Evolutionary conservation across 2,113 vertebrate genomes (phyloP), one percentile per base, ranked within the genome.

Genomic region (Pungitius pungitius): DNA sequence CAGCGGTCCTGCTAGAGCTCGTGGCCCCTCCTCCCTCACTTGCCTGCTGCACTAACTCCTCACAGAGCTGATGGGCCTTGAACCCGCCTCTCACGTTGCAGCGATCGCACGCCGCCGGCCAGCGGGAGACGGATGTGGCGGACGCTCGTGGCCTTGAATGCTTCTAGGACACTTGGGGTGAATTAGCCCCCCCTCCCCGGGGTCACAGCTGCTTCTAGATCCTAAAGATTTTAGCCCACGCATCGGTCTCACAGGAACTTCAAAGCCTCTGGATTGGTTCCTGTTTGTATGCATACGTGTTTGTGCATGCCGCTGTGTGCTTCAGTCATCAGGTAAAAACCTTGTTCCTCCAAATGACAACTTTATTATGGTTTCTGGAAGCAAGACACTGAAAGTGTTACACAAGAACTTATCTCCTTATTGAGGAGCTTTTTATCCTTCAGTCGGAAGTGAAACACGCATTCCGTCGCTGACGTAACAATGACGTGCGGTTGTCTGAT

Each of bases 11-110:
- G 63, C 58, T 55, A 45, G 30, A 73, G 62, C 51, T 71, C 55
- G 33, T 76, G 47, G 51, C 59, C 69, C 49, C 69, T 54, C 77
- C 68, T 78, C 60, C 72, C 49, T 84, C 68, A 87, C 87, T 82
- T 63, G 78, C 85, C 78, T 91, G 78, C 84, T 76, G 81, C 84
- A 87, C 87, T 88, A 75, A 88, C 62, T 26, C 82, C 78, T 83
- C 80, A 90, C 85, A 78, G 49, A 73, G 56, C 27, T 63, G 6
- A 49, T 49, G 60, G 49, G 62, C 51, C 71, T 74, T 60, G 37
- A 80, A 74, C 64, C 63, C 40, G 61, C 27, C 63, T 40, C 47
- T 78, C 68, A 55, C 79, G 20, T 43, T 74, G 26, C 68, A 45
- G 71, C 8, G 20, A 22, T 73, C 59, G 52, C 69, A 78, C n/a